Percentiles rank a stretch among this genome's conserved stretches.
These are phyloP conservation scores for Cylloceria caligata DNA, from an alignment of 2,888 invertebrate genomes.

Conservation along the genomic window DNA sequence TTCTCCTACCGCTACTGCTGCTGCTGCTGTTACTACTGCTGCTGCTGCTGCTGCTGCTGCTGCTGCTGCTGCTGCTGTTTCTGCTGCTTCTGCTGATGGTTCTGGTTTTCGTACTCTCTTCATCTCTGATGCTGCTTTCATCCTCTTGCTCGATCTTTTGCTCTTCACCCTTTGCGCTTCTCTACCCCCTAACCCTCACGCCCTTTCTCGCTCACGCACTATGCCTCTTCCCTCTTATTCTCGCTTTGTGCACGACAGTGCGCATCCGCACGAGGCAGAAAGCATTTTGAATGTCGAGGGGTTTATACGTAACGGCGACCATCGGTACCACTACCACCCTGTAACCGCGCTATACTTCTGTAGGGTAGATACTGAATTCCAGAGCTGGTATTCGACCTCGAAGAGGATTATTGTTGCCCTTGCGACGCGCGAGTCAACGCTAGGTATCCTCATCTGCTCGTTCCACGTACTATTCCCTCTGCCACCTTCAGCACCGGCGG, in stretches of 20 bases:
- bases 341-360: background rate
- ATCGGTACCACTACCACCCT: background rate
- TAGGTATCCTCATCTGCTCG: slow-evolving; percentile 16
- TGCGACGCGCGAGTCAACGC: slow-evolving; percentile 8
- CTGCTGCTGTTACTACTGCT: slow-evolving; percentile 25
- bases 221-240: slow-evolving; percentile 44
- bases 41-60: slow-evolving; percentile 11
- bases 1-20: slow-evolving; percentile 3
- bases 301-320: slow-evolving; percentile 8
- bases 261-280: slow-evolving; percentile 21
- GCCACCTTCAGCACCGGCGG: slow-evolving; percentile 21
- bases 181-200: slow-evolving; percentile 27
- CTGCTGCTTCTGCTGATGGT: slow-evolving; percentile 25
- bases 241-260: slow-evolving; percentile 53
- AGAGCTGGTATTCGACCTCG: slow-evolving; percentile 3
- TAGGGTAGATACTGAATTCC: background rate
- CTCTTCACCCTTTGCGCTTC: background rate
- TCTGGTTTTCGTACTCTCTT: slow-evolving; percentile 29
- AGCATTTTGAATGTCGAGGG: slow-evolving; percentile 58
- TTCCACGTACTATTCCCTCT: background rate
- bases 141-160: slow-evolving; percentile 39
- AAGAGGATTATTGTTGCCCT: slow-evolving; percentile 26
- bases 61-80: too few species aligned
- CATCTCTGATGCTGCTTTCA: slow-evolving; percentile 17
- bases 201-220: background rate